Evolutionary conservation across 2,888 invertebrate species (phyloP).

Genomic region (Cabera pusaria): DNA sequence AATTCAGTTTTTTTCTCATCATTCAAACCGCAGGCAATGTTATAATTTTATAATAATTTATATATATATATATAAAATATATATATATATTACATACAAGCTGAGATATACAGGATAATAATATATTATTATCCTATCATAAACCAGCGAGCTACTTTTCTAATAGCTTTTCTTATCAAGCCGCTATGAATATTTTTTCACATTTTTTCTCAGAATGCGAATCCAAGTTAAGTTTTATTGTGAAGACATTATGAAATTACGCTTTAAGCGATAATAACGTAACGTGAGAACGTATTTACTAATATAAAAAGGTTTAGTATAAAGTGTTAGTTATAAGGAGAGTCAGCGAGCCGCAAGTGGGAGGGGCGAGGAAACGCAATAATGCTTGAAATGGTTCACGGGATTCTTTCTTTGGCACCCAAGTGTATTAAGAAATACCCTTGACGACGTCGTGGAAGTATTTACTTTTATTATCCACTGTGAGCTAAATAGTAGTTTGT

Average conservation of each 20-base stretch:
- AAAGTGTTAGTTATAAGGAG: conserved; percentile 38
- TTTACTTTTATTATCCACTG: conserved; percentile 43
- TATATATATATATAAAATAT: too few species aligned
- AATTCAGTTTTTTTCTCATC: too few species aligned
- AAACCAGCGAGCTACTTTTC: too few species aligned
- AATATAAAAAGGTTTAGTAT: conserved; percentile 33
- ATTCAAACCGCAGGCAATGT: too few species aligned
- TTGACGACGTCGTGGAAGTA: conserved; percentile 39
- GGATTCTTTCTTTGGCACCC: conserved; percentile 49
- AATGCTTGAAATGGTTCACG: conserved; percentile 41
- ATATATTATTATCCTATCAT: too few species aligned
- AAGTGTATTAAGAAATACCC: conserved; percentile 54
- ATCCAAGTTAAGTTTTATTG: conserved; percentile 2
- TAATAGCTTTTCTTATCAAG: conserved; percentile 1
- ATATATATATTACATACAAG: too few species aligned
- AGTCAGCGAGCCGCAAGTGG: conserved; percentile 36
- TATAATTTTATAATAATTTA: too few species aligned
- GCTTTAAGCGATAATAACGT: conserved; percentile 18
- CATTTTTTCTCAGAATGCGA: not conserved
- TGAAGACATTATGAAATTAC: conserved; percentile 3
- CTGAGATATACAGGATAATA: too few species aligned
- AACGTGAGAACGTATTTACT: conserved; percentile 24
- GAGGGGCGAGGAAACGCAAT: conserved; percentile 39
- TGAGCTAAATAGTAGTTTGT: conserved; percentile 21
- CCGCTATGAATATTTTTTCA: not conserved